Evolutionary conservation across 1,140 invertebrate genomes (phyloP).

Genomic region (Bicyclus anynana): DNA sequence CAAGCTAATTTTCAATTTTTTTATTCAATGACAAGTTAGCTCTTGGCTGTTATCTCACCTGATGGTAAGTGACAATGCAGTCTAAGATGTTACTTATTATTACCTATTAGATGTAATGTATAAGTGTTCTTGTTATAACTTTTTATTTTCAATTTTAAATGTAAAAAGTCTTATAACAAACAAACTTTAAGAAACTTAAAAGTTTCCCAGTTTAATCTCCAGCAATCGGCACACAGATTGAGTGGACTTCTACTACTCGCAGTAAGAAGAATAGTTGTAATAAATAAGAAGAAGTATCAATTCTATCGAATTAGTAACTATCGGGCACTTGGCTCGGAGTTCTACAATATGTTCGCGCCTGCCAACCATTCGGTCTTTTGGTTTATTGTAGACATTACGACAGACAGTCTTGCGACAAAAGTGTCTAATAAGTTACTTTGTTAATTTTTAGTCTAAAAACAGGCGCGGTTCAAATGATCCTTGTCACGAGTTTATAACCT

Average conservation of each 20-base stretch:
- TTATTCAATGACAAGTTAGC: too few species aligned
- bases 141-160: neutral
- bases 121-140: too few species aligned
- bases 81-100: too few species aligned
- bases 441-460: too few species aligned
- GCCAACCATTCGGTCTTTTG: constrained; percentile 18
- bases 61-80: too few species aligned
- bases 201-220: constrained; percentile 20
- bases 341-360: constrained; percentile 26
- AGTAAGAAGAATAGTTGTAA: constrained; percentile 25
- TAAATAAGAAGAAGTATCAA: constrained; percentile 32
- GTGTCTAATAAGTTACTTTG: too few species aligned
- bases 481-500: too few species aligned
- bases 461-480: too few species aligned
- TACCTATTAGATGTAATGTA: too few species aligned
- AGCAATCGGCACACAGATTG: constrained; percentile 19
- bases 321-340: constrained; percentile 19
- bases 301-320: constrained; percentile 31
- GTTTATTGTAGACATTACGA: neutral
- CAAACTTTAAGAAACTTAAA: neutral
- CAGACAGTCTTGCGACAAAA: neutral
- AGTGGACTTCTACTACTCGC: constrained; percentile 13
- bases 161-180: neutral
- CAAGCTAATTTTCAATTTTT: too few species aligned
- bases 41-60: too few species aligned